These are phyloP conservation scores for Drosophila sulfurigaster DNA, from an alignment of 1,140 invertebrate genomes.

Conservation along the genomic window DNA sequence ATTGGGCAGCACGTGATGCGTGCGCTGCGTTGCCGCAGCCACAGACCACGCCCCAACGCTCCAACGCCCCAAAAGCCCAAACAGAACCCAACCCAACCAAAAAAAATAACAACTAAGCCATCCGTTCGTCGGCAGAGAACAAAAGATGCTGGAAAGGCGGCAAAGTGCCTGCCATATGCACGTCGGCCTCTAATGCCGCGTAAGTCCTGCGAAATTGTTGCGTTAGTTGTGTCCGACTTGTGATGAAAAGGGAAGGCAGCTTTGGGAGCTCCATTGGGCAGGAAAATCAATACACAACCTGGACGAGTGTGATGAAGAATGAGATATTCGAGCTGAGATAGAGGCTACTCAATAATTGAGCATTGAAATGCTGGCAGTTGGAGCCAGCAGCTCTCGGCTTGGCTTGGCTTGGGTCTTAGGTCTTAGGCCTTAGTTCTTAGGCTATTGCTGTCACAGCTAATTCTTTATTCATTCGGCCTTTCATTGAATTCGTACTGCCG, in stretches of 20 bases:
- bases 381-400: not conserved
- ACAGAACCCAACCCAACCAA: too few relatives aligned
- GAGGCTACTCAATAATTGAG: constrained; percentile 52
- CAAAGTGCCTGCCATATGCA: constrained; percentile 40
- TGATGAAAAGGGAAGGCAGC: not conserved
- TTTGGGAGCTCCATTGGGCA: constrained; percentile 3
- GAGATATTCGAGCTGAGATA: constrained; percentile 4
- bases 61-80: not conserved
- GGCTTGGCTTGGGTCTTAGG: not conserved
- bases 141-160: constrained; percentile 2
- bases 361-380: constrained; percentile 10
- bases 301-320: constrained; percentile 11
- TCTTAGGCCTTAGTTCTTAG: constrained; percentile 8
- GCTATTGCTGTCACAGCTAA: constrained; percentile 49
- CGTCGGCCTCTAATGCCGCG: constrained; percentile 33
- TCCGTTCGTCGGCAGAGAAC: constrained; percentile 1
- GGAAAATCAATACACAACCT: constrained; percentile 54
- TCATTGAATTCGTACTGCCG: constrained; percentile 33
- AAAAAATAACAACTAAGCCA: not conserved
- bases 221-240: constrained; percentile 38
- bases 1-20: constrained; percentile 78
- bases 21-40: constrained; percentile 37
- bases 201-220: constrained; percentile 42
- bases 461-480: constrained; percentile 77
- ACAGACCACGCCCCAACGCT: constrained; percentile 15